Base-by-base conservation (phyloP, 2,888 invertebrate genomes). In the Myopa testacea region DNA sequence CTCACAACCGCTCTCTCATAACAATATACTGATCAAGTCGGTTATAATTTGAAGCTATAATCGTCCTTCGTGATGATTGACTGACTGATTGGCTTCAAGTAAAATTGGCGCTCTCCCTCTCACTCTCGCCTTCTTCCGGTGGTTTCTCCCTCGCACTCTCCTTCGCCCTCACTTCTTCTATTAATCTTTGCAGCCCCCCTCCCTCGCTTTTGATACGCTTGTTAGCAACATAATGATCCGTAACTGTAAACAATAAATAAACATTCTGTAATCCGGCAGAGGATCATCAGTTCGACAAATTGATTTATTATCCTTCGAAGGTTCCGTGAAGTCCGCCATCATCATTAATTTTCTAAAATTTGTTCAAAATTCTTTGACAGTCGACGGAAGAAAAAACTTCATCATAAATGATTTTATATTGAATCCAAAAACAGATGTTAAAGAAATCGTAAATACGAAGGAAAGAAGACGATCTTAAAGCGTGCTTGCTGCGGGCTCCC, bases 211-310 rank as follows among this genome's bases (percentile, higher is more conserved):
- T 80, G 82, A 69, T 67, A 78, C 80, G 81, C 82, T 78, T 62
- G 80, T 81, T 80, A 80, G 77, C 81, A 10, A 82, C 81, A 84
- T 86, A 85, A 84, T 84, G 85, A 86, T 82, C 86, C 86, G 87
- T 85, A 86, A 87, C 87, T 86, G 85, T 85, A 85, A 87, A 87
- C 86, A 87, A 87, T 87, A 87, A 86, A 86, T 85, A 85, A 70
- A 74, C 74, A 38, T 77, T 81, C 75, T 50, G 34, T 80, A 68
- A 16, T 71, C 78, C 77, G 10, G 37, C 38, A 26, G 19, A 19
- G 69, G 69, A 69, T 52, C 69, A 26, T n/a, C 69, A 19, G 4
- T 38, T 38, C 52, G 52, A 52, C n/a, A 16, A 58, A 58, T 71
- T 58, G 55, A 71, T 71, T 70, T 71, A 71, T 71, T 71, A 71